Evolutionary conservation across 2,797 vertebrate species (phyloP).

Genomic region (Sebastes kiyomatsui): DNA sequence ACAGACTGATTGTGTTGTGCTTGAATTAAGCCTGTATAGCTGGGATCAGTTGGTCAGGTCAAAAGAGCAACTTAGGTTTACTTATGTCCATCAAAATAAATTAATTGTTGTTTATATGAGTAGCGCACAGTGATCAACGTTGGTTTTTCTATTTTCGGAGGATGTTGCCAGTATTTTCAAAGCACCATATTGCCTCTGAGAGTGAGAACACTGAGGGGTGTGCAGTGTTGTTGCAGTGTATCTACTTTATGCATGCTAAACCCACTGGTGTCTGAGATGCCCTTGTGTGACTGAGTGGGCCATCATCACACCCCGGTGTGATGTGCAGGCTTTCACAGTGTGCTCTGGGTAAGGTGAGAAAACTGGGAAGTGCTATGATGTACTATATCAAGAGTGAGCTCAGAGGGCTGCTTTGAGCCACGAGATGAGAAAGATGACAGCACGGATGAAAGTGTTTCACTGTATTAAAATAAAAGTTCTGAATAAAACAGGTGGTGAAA

Average conservation of each 20-base stretch:
- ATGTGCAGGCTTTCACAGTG: constrained; percentile 71
- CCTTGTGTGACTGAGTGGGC: constrained; percentile 66
- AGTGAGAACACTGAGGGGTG: background rate
- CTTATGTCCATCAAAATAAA: background rate
- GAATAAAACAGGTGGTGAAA: constrained; percentile 66
- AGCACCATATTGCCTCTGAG: background rate
- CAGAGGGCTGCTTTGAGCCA: constrained; percentile 61
- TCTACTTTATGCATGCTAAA: constrained; percentile 57
- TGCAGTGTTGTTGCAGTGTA: constrained; percentile 1
- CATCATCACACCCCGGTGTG: constrained; percentile 64
- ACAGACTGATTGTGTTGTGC: background rate
- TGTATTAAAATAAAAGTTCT: constrained; percentile 64
- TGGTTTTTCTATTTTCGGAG: background rate
- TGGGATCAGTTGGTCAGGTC: background rate
- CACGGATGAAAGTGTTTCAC: constrained; percentile 68
- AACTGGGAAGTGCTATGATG: constrained; percentile 74
- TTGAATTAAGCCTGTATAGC: background rate
- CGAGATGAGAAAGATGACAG: constrained; percentile 62
- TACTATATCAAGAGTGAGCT: constrained; percentile 65
- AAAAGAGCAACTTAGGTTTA: background rate
- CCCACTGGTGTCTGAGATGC: constrained; percentile 56
- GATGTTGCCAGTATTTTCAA: constrained; percentile 14
- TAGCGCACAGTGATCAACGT: background rate
- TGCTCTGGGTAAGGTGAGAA: constrained; percentile 73
- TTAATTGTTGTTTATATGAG: background rate